Base-by-base conservation (phyloP, 2,888 invertebrate species). In the Callyntrura sp. region DNA sequence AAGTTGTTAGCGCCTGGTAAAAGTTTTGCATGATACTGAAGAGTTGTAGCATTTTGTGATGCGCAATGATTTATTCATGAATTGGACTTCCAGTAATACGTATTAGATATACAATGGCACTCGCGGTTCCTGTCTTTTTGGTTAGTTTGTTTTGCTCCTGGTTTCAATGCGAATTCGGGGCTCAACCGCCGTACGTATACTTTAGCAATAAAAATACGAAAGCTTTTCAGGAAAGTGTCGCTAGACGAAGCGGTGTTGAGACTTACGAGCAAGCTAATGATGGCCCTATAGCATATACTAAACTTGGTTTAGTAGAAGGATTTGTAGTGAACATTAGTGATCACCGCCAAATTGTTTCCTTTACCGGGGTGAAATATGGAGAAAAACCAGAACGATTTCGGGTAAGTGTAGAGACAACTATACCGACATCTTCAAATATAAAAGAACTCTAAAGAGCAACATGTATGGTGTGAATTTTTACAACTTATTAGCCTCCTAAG, bases 311-410 rank as follows among this genome's bases (percentile, higher is more conserved):
- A 14, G 35, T 81, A 2, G 23, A 87, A 57, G 87, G 87, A 0
- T 57, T 20, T 25, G 8, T 9, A 14, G 62, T 55, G 25, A 70
- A 25, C 12, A 28, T 68, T n/a, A 45, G 48, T 51, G 17, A 43
- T 20, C 14, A n/a, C 6, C 48, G 87, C 28, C 35, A 62, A 57
- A 78, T 88, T 20, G 84, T 35, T 68, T 70, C 88, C 0, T 88
- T 88, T 35, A 84, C 83, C 0, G 88, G 88, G 0, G 20, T 88
- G 12, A 84, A 84, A 0, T 88, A 88, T 23, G 88, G 88, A 0
- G 88, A 88, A 14, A 17, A 25, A 14, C 82, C 88, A 5, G 43
- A 43, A 28, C 43, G 87, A 57, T 87, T 87, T 81, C 28, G 57
- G 11, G 81, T 86, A 48, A 51, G 43, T n/a, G 23, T 23, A 8